These are phyloP conservation scores for Drosophila neotestacea DNA, from an alignment of 2,888 invertebrate species.

Conservation along the genomic window DNA sequence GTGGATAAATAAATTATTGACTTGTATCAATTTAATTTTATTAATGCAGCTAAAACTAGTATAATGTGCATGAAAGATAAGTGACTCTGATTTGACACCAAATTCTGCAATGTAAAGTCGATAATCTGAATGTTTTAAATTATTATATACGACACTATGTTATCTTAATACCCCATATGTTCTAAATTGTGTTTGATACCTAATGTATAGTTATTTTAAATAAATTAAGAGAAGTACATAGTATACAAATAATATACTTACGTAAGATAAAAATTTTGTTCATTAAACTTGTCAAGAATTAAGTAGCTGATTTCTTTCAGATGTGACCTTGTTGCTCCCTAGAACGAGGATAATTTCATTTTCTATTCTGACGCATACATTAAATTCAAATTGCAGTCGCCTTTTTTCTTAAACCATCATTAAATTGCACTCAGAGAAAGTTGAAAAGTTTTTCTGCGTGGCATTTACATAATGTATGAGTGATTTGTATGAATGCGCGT, in stretches of 20 bases:
- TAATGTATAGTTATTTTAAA: background rate
- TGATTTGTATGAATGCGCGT: background rate
- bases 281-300: slow-evolving; percentile 1
- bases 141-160: no score
- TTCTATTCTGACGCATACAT: background rate
- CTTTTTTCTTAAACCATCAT: slow-evolving; percentile 1
- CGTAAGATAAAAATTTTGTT: background rate
- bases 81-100: background rate
- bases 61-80: background rate
- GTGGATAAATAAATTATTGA: slow-evolving; percentile 1
- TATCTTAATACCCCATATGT: no score
- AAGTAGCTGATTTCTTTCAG: background rate
- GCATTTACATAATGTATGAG: slow-evolving; percentile 9
- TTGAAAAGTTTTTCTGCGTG: slow-evolving; percentile 2
- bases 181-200: no score
- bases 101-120: no score
- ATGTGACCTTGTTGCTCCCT: slow-evolving; percentile 9
- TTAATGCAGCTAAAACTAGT: slow-evolving; percentile 21
- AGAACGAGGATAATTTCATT: slow-evolving; percentile 9
- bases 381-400: slow-evolving; percentile 3
- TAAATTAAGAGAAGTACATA: no score
- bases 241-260: background rate
- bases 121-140: no score
- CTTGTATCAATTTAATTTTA: slow-evolving; percentile 24
- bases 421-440: slow-evolving; percentile 8